Base-by-base conservation (phyloP, 2,113 vertebrate genomes). In the Toxotes chatareus region DNA sequence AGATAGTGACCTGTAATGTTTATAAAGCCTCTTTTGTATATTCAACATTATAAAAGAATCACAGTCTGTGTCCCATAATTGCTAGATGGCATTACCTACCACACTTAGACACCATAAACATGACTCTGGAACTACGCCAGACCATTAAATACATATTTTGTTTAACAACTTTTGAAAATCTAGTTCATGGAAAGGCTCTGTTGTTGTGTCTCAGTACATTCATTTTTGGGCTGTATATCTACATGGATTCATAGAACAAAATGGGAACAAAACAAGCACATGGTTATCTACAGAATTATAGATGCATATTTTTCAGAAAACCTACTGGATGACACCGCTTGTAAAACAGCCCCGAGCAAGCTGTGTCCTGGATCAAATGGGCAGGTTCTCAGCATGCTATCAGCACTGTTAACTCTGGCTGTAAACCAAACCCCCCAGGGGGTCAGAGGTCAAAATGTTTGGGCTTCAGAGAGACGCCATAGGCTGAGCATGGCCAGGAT, bases 381-480 rank as follows among this genome's bases (percentile, higher is more conserved):
- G 85, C 73, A 83, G 79, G 71, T 82, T 91, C 90, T 86, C 88
- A 91, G 91, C 91, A 84, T 63, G 87, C 90, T 92, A 90, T 94
- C 88, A 89, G 87, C 80, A 66, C 85, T 80, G 88, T 89, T 92
- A 94, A 90, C 77, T 77, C 79, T 40, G 69, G 88, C 82, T 79
- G 86, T 94, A 92, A 94, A 94, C 78, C 77, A 87, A 91, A 87
- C 87, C 90, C 86, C 90, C 69, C 70, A 17, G 61, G 51, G 67
- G 92, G 91, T 95, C 93, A 95, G 73, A 92, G 94, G 94, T 94
- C 82, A 82, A 90, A 89, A 86, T 92, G 85, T 93, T 90, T 88
- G 86, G 88, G 92, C 91, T 92, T 91, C 91, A 94, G 88, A 92
- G 90, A 92, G 93, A 92, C 87, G 89, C 91, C 93, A 92, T 44